Conservation (phyloP, 2,888 invertebrate genomes). For the Boloria euphrosyne region DNA sequence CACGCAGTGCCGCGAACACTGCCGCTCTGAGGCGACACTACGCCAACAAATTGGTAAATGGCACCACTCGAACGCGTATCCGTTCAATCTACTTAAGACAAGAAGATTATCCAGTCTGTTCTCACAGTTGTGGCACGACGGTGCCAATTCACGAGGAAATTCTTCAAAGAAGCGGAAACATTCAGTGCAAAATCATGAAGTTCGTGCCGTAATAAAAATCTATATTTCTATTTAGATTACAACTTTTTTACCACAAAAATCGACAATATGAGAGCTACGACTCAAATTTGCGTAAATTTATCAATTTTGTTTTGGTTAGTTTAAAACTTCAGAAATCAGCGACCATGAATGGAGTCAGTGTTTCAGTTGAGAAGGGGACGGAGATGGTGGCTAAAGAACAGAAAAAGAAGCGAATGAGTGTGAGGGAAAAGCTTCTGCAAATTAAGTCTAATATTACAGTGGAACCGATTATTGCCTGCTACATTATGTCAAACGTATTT, state of each 20-base stretch:
- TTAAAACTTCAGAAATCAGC: constrained; percentile 42
- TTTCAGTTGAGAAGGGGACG: constrained; percentile 60
- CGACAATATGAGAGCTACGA: constrained; percentile 41
- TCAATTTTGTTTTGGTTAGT: constrained; percentile 26
- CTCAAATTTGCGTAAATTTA: constrained; percentile 50
- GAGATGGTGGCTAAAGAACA: constrained; percentile 57
- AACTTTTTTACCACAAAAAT: constrained; percentile 19
- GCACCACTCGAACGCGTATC: constrained; percentile 77
- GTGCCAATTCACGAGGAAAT: constrained; percentile 41
- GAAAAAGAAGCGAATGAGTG: constrained; percentile 61
- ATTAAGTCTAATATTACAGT: constrained; percentile 85
- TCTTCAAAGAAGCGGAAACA: constrained; percentile 15
- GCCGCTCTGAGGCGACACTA: constrained; percentile 64
- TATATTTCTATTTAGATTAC: constrained; percentile 17
- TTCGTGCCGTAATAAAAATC: constrained; percentile 10
- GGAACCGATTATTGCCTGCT: constrained; percentile 86
- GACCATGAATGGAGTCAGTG: constrained; percentile 74
- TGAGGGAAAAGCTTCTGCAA: constrained; percentile 72
- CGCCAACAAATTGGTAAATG: constrained; percentile 76
- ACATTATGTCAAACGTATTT: constrained; percentile 85
- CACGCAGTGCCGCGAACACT: constrained; percentile 65
- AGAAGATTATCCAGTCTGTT: constrained; percentile 67
- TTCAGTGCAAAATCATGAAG: constrained; percentile 26
- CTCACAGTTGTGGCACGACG: constrained; percentile 52
- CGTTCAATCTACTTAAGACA: constrained; percentile 77